Evolutionary conservation across 2,113 vertebrate species (phyloP).

Genomic region (Rhagologus leucostigma): DNA sequence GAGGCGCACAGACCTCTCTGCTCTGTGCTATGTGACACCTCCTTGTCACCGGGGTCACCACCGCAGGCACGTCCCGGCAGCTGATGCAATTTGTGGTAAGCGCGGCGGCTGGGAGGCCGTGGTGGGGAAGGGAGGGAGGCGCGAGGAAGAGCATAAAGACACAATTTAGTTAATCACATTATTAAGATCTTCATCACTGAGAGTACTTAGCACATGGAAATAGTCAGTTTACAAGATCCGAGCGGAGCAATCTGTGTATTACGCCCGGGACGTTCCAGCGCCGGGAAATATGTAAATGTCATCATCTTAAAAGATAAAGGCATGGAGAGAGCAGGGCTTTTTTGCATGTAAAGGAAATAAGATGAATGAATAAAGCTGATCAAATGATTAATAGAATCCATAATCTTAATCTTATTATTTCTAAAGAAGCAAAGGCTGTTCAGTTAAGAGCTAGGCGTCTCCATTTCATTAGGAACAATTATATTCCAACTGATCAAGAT

Average conservation of each 20-base stretch:
- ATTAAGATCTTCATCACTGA: constrained; percentile 38
- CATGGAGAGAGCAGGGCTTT: constrained; percentile 7
- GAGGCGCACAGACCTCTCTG: background rate
- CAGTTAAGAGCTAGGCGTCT: constrained; percentile 60
- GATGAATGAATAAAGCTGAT: constrained; percentile 71
- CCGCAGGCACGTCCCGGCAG: background rate
- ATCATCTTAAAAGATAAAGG: constrained; percentile 57
- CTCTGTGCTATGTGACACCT: constrained; percentile 38
- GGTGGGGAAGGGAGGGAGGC: background rate
- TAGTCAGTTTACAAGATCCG: constrained; percentile 3
- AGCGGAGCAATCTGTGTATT: constrained; percentile 30
- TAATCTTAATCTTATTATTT: constrained; percentile 68
- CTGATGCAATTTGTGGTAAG: constrained; percentile 36
- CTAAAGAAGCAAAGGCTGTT: constrained; percentile 69
- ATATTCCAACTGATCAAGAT: constrained; percentile 58
- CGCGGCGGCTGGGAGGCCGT: background rate
- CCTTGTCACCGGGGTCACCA: constrained; percentile 38
- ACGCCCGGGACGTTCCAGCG: background rate
- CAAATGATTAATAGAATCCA: constrained; percentile 68
- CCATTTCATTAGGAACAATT: constrained; percentile 70
- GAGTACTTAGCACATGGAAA: constrained; percentile 40
- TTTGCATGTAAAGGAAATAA: constrained; percentile 60
- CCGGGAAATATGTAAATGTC: constrained; percentile 59
- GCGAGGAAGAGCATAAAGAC: background rate
- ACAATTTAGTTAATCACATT: constrained; percentile 30